Evolutionary conservation across 2,797 vertebrate genomes (phyloP), one percentile per base, ranked within the genome.

Genomic region (Lepus oiostolus): DNA sequence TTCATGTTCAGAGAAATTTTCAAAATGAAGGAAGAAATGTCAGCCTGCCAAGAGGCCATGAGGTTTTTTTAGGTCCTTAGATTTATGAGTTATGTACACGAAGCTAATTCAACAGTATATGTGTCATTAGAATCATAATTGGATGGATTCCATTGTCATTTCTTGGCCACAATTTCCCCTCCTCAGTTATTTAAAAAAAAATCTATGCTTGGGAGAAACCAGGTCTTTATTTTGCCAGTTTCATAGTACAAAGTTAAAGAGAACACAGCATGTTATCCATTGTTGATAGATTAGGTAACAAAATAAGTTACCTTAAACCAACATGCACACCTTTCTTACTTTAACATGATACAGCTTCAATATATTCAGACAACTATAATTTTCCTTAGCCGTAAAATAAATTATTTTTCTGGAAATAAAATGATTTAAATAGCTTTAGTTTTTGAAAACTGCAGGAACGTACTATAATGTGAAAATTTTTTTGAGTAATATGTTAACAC

Each of bases 21-120:
- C 28, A 80, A 95, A 95, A 85, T 76, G 65, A 81, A 35, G 12
- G 28, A 16, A 8, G 75, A 77, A 92, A 85, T 91, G 32, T 38
- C 35, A 94, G n/a, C 3, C 26, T 86, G 3, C 62, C 79, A 75
- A 68, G 67, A 92, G 12, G 5, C 19, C 22, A n/a, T 72, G 62
- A 22, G 11, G 65, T 62, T 58, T 16, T 16, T 58, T 58, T 60
- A 65, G 16, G 2, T 50, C 67, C 7, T 92, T 38, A 88, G 19
- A 88, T 90, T 81, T 94, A 81, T 90, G 67, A 84, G 47, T 80
- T 80, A 68, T 72, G 30, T 65, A 96, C 68, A 92, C 16, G 77
- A 93, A 94, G 11, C 24, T 92, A 90, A 90, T 75, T 9, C 77
- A 92, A 91, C 58, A 76, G 8, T 90, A 13, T 71, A 11, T 75